A percentile compares a stretch with the other conserved stretches of the same genome.
phyloP scores from a whole-genome alignment of 2,888 invertebrate species.

The Drosophila austrosaltans region DNA sequence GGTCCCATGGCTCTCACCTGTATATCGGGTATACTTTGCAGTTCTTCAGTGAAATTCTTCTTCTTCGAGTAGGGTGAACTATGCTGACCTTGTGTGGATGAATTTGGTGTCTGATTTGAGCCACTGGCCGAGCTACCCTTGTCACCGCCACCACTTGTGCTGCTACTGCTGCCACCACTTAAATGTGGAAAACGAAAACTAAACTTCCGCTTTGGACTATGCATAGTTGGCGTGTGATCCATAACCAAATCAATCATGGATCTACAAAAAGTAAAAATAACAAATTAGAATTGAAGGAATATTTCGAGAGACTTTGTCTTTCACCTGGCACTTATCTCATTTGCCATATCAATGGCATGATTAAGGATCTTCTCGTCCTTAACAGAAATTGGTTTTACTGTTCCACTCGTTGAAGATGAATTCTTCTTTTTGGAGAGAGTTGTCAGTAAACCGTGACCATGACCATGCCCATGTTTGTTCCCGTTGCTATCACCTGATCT shows the following conservation, averaged over 20 bases:
- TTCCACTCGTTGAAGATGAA: slow-evolving; percentile 76
- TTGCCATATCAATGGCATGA: slow-evolving; percentile 96
- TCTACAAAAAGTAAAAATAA: slow-evolving; percentile 58
- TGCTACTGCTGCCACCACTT: slow-evolving; percentile 75
- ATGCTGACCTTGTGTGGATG: slow-evolving; percentile 75
- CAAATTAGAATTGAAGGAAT: background rate
- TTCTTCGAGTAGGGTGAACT: slow-evolving; percentile 84
- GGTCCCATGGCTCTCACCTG: slow-evolving; percentile 86
- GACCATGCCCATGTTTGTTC: slow-evolving; percentile 63
- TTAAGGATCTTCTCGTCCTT: slow-evolving; percentile 96
- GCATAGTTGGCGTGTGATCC: slow-evolving; percentile 85
- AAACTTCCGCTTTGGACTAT: slow-evolving; percentile 90
- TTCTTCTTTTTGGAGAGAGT: slow-evolving; percentile 78
- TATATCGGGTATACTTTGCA: slow-evolving; percentile 92
- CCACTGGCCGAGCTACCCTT: slow-evolving; percentile 47
- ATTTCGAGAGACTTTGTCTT: background rate
- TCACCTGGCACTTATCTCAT: slow-evolving; percentile 92
- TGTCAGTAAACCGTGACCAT: slow-evolving; percentile 44
- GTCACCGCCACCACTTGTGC: slow-evolving; percentile 75
- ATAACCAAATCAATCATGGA: slow-evolving; percentile 87
- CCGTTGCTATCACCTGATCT: slow-evolving; percentile 76
- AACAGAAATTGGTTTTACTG: slow-evolving; percentile 94
- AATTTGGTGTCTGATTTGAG: slow-evolving; percentile 50
- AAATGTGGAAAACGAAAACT: slow-evolving; percentile 89
- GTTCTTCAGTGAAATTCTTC: slow-evolving; percentile 95